A percentile compares a stretch with the other conserved stretches of the same genome.
Evolutionary conservation across 2,113 vertebrate species (phyloP).

Genomic region (Mormoops blainvillei): DNA sequence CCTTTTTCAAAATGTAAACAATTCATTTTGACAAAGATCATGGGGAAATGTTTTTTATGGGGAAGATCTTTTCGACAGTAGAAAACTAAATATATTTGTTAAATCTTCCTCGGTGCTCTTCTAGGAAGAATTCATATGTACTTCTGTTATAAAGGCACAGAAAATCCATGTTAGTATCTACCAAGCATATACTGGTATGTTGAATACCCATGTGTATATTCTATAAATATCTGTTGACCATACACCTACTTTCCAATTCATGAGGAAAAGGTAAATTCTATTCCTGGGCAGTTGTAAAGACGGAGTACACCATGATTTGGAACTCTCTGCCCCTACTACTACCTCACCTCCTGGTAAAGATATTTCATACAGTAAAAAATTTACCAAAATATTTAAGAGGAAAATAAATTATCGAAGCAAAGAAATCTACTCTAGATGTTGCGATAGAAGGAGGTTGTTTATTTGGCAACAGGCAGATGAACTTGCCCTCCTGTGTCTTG

Average conservation of each 20-base stretch:
- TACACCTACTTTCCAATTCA: neutral
- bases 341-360: neutral
- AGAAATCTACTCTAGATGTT: neutral
- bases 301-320: neutral
- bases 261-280: neutral
- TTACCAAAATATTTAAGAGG: neutral
- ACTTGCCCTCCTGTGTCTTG: neutral
- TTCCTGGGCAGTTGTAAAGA: neutral
- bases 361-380: neutral
- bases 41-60: neutral
- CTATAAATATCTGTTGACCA: neutral
- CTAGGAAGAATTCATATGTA: neutral
- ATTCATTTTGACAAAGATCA: neutral
- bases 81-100: neutral
- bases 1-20: neutral
- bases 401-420: neutral
- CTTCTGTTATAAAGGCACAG: neutral
- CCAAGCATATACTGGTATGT: neutral
- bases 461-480: neutral
- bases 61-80: neutral
- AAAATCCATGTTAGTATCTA: neutral
- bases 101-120: neutral
- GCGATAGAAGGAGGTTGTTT: neutral
- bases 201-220: neutral
- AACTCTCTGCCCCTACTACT: fast-evolving